Evolutionary conservation across 2,113 vertebrate genomes (phyloP).

Genomic region (Centropus unirufus): DNA sequence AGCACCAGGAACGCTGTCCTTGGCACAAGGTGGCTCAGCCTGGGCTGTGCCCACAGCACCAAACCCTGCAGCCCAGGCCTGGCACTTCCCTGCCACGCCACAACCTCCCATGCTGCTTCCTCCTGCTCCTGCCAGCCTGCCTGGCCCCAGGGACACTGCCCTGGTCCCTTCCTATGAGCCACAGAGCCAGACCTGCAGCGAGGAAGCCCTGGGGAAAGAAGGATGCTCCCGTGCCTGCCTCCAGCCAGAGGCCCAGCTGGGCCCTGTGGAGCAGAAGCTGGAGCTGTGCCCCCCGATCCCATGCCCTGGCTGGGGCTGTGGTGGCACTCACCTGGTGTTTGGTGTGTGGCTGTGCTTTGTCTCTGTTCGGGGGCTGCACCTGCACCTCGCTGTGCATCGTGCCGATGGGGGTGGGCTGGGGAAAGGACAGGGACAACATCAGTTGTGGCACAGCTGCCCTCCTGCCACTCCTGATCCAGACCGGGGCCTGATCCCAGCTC

Average conservation of each 20-base stretch:
- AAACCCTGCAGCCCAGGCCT: neutral
- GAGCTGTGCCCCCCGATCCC: fast-evolving
- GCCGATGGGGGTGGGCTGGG: conserved; percentile 93
- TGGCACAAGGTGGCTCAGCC: neutral
- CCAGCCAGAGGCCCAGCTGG: neutral
- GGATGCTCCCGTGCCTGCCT: neutral
- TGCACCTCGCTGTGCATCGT: conserved; percentile 90
- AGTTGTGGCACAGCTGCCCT: neutral
- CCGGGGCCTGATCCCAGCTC: fast-evolving
- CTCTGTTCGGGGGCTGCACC: conserved; percentile 86
- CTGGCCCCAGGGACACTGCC: neutral
- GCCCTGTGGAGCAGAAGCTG: neutral
- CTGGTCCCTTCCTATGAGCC: fast-evolving
- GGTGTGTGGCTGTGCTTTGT: conserved; percentile 92
- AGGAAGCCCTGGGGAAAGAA: neutral
- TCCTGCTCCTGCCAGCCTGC: neutral
- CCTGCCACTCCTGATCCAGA: fast-evolving
- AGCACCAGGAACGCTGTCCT: fast-evolving
- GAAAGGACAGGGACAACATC: neutral
- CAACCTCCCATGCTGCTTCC: neutral
- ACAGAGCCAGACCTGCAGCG: neutral
- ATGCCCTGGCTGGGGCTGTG: fast-evolving
- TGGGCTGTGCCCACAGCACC: neutral
- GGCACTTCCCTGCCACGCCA: fast-evolving
- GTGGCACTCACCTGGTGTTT: conserved; percentile 89